Conservation (phyloP, 2,888 invertebrate genomes). For the Caradrina clavipalpis region DNA sequence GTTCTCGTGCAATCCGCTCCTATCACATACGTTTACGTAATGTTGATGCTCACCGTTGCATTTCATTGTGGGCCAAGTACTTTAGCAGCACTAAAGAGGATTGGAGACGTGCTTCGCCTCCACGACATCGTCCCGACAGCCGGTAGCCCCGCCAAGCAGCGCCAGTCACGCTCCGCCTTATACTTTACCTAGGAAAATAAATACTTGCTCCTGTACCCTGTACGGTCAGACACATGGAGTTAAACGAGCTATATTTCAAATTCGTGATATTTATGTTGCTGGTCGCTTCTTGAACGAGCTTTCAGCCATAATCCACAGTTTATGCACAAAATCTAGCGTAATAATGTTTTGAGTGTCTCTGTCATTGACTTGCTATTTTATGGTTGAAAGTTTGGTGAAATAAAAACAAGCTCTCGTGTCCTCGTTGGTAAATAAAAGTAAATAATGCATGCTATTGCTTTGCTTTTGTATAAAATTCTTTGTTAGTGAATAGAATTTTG, state of each 20-base stretch:
- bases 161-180: conserved; percentile 66
- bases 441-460: conserved; percentile 1
- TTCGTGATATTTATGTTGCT: conserved; percentile 10
- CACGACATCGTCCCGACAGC: conserved; percentile 62
- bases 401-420: conserved; percentile 1
- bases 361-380: not conserved
- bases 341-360: conserved; percentile 3
- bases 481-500: not conserved
- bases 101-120: conserved; percentile 70
- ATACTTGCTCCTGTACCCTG: conserved; percentile 42
- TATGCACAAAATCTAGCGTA: conserved; percentile 6
- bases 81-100: conserved; percentile 68
- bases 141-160: conserved; percentile 55
- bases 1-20: conserved; percentile 17
- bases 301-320: conserved; percentile 10
- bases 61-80: conserved; percentile 57
- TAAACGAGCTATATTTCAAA: conserved; percentile 32
- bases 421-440: conserved; percentile 7
- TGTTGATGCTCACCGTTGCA: conserved; percentile 47
- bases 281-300: not conserved
- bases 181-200: conserved; percentile 60
- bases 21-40: conserved; percentile 49
- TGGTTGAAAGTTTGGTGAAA: not conserved
- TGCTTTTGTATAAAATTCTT: conserved; percentile 9
- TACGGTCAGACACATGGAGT: conserved; percentile 28